These are phyloP conservation scores for Cotesia glomerata DNA, from an alignment of 1,140 invertebrate species.

Conservation along the genomic window DNA sequence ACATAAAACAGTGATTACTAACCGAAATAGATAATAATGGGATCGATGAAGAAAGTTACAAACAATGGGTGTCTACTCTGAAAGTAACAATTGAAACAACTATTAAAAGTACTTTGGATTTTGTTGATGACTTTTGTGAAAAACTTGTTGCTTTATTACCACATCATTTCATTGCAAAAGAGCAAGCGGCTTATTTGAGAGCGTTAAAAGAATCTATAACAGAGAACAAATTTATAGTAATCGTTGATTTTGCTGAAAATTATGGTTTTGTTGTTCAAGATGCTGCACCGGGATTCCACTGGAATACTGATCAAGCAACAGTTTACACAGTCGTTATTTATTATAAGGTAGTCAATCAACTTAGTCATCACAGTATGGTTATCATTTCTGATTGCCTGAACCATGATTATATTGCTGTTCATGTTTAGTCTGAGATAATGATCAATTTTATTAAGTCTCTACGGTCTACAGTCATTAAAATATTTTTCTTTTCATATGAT, in stretches of 20 bases:
- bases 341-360: not conserved
- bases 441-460: not conserved
- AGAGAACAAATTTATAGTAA: constrained; percentile 24
- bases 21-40: constrained; percentile 11
- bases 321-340: constrained; percentile 9
- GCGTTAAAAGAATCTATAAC: constrained; percentile 27
- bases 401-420: constrained; percentile 12
- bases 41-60: constrained; percentile 14
- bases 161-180: constrained; percentile 38
- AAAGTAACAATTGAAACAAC: constrained; percentile 13
- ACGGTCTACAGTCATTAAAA: no score
- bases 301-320: constrained; percentile 9
- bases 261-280: not conserved
- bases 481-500: not conserved
- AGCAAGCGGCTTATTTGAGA: constrained; percentile 32
- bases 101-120: constrained; percentile 4
- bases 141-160: constrained; percentile 21
- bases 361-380: not conserved
- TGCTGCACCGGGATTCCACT: not conserved
- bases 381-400: constrained; percentile 2
- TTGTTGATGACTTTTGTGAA: constrained; percentile 24
- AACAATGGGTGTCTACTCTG: constrained; percentile 22
- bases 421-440: not conserved
- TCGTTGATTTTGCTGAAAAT: constrained; percentile 43
- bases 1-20: constrained; percentile 1